Conservation (phyloP, 2,113 vertebrate genomes). For the Aspiorhynchus laticeps region DNA sequence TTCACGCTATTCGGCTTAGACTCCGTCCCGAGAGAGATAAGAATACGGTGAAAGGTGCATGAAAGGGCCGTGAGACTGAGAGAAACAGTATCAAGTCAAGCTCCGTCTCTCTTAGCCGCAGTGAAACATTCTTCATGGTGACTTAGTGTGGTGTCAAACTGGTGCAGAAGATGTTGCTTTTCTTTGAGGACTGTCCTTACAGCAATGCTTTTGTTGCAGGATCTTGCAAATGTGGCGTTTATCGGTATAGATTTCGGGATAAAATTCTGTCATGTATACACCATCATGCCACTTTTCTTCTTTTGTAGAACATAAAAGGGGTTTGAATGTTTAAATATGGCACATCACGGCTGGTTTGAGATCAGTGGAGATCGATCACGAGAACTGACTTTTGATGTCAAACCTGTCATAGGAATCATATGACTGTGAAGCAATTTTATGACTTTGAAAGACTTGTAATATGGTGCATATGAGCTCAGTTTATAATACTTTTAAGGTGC, state of each 20-base stretch:
- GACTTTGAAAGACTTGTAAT: neutral
- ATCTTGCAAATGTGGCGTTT: neutral
- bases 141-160: neutral
- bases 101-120: neutral
- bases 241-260: no score
- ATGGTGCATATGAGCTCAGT: neutral
- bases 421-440: neutral
- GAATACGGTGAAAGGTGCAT: neutral
- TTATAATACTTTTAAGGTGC: neutral
- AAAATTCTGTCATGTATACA: neutral
- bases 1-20: neutral
- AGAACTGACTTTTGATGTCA: neutral
- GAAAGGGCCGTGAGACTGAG: neutral
- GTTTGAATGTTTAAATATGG: neutral
- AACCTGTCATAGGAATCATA: neutral
- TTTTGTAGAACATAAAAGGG: neutral
- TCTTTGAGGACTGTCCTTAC: neutral
- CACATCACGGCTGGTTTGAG: neutral
- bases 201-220: neutral
- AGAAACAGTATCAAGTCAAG: neutral
- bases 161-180: neutral
- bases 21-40: constrained; percentile 4
- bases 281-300: neutral
- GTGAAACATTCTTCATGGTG: constrained; percentile 21
- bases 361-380: neutral